A percentile compares a stretch with the other conserved stretches of the same genome.
These are phyloP conservation scores for Orientallactaga bullata DNA, from an alignment of 2,113 vertebrate genomes.

Conservation along the genomic window DNA sequence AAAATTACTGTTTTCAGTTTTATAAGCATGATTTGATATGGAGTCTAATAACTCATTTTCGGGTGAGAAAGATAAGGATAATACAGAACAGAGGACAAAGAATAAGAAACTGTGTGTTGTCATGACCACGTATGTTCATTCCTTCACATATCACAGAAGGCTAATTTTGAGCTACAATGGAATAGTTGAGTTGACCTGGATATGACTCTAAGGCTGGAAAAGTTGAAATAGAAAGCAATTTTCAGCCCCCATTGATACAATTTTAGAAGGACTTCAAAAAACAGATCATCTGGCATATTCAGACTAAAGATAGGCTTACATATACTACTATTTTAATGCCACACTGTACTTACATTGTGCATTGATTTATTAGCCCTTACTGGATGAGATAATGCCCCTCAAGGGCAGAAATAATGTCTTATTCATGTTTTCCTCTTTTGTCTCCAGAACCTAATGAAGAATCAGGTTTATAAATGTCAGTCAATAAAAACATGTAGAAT, in stretches of 20 bases:
- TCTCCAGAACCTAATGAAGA: conserved; percentile 9
- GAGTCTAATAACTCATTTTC: not conserved
- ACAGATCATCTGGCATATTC: not conserved
- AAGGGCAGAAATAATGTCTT: not conserved
- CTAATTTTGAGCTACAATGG: not conserved
- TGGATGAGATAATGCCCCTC: not conserved
- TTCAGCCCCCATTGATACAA: not conserved
- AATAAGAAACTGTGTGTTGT: not conserved
- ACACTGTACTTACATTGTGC: not conserved
- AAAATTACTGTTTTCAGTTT: not conserved
- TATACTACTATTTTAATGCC: not conserved
- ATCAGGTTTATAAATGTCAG: not conserved
- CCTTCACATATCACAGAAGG: not conserved
- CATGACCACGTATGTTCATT: accelerated
- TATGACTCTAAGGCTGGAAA: not conserved
- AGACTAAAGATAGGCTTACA: not conserved
- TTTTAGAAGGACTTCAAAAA: not conserved
- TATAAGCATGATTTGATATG: not conserved
- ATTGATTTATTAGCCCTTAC: not conserved
- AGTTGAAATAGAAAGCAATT: not conserved
- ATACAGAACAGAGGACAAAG: not conserved
- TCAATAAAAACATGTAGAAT: not conserved
- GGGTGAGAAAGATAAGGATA: not conserved
- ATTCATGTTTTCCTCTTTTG: not conserved
- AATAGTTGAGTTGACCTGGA: not conserved